Evolutionary conservation across 2,888 invertebrate species (phyloP).

Genomic region (Pediacus dermestoides): DNA sequence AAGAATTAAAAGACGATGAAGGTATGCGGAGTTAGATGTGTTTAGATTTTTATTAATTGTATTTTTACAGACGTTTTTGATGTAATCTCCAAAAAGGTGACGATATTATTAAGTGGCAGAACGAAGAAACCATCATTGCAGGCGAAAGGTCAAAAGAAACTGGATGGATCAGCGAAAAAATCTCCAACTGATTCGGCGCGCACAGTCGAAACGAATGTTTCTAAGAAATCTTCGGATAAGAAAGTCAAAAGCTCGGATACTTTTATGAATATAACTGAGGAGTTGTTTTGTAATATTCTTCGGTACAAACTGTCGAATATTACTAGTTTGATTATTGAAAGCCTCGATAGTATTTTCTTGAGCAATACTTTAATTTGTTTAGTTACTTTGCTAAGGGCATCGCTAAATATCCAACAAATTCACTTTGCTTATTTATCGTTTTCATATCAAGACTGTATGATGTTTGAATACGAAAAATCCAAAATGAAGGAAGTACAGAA

Average conservation of each 20-base stretch:
- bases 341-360: conserved; percentile 40
- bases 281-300: conserved; percentile 33
- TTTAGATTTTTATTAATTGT: background rate
- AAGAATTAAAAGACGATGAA: conserved; percentile 26
- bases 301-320: conserved; percentile 8
- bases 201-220: conserved; percentile 10
- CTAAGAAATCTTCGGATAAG: conserved; percentile 16
- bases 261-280: conserved; percentile 34
- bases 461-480: background rate
- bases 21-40: conserved; percentile 22
- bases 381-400: conserved; percentile 34
- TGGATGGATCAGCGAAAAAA: conserved; percentile 7
- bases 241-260: conserved; percentile 24
- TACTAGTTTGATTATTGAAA: conserved; percentile 40
- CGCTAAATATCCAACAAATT: conserved; percentile 38
- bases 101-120: conserved; percentile 23
- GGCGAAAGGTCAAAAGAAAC: conserved; percentile 9
- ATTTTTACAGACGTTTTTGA: conserved; percentile 35
- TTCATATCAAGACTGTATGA: conserved; percentile 23
- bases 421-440: conserved; percentile 34
- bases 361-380: conserved; percentile 31
- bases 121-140: conserved; percentile 13
- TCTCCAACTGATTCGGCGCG: conserved; percentile 14
- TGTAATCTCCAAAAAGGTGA: conserved; percentile 33
- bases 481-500: conserved; percentile 20